These are phyloP conservation scores for Alosa alosa DNA, from an alignment of 2,113 vertebrate species.

Conservation along the genomic window DNA sequence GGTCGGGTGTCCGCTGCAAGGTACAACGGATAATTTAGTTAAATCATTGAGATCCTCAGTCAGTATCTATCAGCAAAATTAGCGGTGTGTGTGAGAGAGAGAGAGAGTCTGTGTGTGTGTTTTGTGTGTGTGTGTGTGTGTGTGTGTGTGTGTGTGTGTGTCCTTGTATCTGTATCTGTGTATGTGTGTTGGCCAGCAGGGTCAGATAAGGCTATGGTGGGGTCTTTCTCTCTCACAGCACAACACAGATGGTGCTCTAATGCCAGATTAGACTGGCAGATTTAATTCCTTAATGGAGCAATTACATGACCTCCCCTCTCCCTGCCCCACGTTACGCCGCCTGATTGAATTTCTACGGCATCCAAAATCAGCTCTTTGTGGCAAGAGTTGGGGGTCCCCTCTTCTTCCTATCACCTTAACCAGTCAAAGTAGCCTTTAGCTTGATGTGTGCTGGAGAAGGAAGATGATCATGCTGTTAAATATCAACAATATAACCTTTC, in stretches of 20 bases:
- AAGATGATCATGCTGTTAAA: neutral
- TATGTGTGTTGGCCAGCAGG: neutral
- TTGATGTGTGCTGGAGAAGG: neutral
- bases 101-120: neutral
- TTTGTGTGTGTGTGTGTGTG: neutral
- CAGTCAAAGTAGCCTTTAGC: neutral
- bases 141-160: neutral
- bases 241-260: constrained; percentile 32
- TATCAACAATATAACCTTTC: neutral
- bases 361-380: neutral
- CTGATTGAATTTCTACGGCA: neutral
- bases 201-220: neutral
- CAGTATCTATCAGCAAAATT: neutral
- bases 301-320: constrained; percentile 28
- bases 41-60: neutral
- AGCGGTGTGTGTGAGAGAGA: neutral
- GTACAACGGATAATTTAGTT: neutral
- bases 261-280: constrained; percentile 30
- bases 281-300: constrained; percentile 39
- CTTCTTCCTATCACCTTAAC: neutral
- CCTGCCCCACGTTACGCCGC: neutral
- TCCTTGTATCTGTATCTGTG: neutral
- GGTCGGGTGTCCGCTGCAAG: neutral
- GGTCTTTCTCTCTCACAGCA: neutral
- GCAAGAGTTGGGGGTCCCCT: neutral